Percentiles rank a stretch among this genome's conserved stretches.
phyloP scores from a whole-genome alignment of 2,888 invertebrate genomes.

The Plemyria rubiginata region DNA sequence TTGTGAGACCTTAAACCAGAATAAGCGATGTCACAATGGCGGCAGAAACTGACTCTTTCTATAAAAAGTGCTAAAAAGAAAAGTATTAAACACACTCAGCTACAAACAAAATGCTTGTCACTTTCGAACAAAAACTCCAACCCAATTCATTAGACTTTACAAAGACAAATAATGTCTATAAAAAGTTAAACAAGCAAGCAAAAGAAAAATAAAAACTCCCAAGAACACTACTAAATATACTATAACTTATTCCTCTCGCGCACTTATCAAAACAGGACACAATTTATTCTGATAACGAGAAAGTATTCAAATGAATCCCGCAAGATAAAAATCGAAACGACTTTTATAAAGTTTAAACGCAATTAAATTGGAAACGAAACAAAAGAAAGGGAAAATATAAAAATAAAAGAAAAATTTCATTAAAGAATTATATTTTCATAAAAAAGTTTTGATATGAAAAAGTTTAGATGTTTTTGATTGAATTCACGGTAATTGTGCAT shows the following conservation, averaged over 20 bases:
- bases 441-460: conserved; percentile 1
- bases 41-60: not conserved
- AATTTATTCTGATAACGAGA: conserved; percentile 60
- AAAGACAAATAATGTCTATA: conserved; percentile 24
- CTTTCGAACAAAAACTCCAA: conserved; percentile 19
- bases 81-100: not conserved
- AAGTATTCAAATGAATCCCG: conserved; percentile 75
- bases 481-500: not conserved
- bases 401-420: no score
- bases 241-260: conserved; percentile 38
- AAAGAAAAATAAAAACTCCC: conserved; percentile 30
- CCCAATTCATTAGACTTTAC: conserved; percentile 22
- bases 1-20: no score
- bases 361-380: conserved; percentile 38
- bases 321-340: conserved; percentile 71
- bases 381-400: conserved; percentile 73
- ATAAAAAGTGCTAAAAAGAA: not conserved
- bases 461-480: not conserved
- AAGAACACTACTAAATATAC: conserved; percentile 37
- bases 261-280: conserved; percentile 51
- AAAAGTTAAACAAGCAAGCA: conserved; percentile 25
- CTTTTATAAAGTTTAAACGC: conserved; percentile 44
- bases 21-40: no score
- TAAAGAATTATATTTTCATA: conserved; percentile 1
- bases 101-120: conserved; percentile 23